Conservation (phyloP, 2,888 invertebrate genomes). For the Baccha elongata region DNA sequence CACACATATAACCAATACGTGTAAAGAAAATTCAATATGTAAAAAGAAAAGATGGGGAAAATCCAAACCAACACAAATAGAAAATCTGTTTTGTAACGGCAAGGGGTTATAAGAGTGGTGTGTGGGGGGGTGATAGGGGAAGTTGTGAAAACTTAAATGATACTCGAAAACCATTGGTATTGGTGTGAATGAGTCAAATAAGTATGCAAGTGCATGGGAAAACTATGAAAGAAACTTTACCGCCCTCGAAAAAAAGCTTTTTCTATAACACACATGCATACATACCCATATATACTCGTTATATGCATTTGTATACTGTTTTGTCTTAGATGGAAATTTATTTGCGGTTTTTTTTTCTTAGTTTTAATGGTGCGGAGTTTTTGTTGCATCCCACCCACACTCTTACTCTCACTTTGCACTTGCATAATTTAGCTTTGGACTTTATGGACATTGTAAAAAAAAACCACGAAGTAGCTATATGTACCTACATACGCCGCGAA, state of each 20-base stretch:
- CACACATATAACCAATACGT: conserved; percentile 41
- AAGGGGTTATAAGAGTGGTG: not conserved
- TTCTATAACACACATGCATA: too few species aligned
- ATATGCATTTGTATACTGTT: conserved; percentile 11
- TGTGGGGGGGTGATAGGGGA: conserved; percentile 75
- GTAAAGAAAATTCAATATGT: conserved; percentile 34
- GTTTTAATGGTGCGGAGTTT: conserved; percentile 14
- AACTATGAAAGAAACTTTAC: conserved; percentile 49
- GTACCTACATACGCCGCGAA: too few species aligned
- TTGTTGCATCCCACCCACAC: conserved; percentile 46
- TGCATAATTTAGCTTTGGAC: conserved; percentile 68
- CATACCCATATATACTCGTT: not conserved
- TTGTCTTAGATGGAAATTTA: conserved; percentile 66
- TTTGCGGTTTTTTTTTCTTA: conserved; percentile 35
- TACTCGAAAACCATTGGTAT: not conserved
- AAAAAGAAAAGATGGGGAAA: conserved; percentile 38
- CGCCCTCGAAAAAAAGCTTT: conserved; percentile 63
- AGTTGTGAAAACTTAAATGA: conserved; percentile 29
- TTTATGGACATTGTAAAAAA: conserved; percentile 48
- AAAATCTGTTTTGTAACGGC: conserved; percentile 25
- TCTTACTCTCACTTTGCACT: conserved; percentile 73
- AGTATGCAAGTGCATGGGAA: conserved; percentile 37
- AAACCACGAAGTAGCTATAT: conserved; percentile 12
- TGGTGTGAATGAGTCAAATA: not conserved
- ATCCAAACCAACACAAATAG: conserved; percentile 17